phyloP scores from a whole-genome alignment of 2,888 invertebrate genomes.

The Patella pellucida region DNA sequence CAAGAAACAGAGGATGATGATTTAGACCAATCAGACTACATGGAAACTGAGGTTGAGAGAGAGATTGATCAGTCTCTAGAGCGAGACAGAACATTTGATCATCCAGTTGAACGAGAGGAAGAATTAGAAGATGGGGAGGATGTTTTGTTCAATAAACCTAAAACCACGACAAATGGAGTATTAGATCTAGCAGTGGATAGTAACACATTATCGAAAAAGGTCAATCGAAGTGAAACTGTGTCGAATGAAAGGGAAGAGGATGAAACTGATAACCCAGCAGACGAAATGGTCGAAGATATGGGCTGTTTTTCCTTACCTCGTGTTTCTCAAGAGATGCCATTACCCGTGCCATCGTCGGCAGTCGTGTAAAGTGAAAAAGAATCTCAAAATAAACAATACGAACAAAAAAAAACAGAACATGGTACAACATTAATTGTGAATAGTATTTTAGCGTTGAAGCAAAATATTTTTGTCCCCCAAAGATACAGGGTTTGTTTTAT shows the following conservation, averaged over 20 bases:
- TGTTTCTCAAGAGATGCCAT: conserved; percentile 2
- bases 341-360: not conserved
- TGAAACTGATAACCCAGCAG: not conserved
- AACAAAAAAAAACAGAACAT: too few relatives aligned
- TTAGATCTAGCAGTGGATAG: too few relatives aligned
- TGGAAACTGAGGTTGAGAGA: not conserved
- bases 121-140: not conserved
- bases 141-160: not conserved
- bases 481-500: too few relatives aligned
- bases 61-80: not conserved
- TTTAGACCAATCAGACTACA: not conserved
- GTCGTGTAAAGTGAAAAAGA: not conserved
- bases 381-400: too few relatives aligned
- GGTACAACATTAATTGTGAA: too few relatives aligned
- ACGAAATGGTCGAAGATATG: not conserved
- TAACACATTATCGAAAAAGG: too few relatives aligned
- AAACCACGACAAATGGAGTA: not conserved
- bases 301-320: not conserved
- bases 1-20: not conserved
- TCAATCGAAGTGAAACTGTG: too few relatives aligned
- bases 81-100: not conserved
- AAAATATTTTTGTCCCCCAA: too few relatives aligned
- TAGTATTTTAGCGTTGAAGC: too few relatives aligned
- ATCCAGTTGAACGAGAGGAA: not conserved
- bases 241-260: too few relatives aligned